A percentile compares a stretch with the other conserved stretches of the same genome.
Evolutionary conservation across 2,113 vertebrate species (phyloP).

Genomic region (Paramisgurnus dabryanus): DNA sequence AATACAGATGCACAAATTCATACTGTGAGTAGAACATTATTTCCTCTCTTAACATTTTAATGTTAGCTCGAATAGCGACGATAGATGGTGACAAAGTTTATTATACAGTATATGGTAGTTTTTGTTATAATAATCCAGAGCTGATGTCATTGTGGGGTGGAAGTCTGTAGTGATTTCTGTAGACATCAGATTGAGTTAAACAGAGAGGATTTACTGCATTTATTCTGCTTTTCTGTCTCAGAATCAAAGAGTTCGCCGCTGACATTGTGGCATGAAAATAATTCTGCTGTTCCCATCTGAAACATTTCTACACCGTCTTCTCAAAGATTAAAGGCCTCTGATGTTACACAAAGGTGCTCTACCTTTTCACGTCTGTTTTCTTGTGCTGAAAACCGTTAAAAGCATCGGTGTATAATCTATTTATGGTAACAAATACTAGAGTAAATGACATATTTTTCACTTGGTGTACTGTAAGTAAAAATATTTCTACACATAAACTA

Average conservation of each 20-base stretch:
- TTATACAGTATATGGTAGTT: no score
- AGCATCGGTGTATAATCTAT: no score
- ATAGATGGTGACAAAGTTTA: no score
- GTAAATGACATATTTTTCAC: no score
- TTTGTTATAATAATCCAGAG: no score
- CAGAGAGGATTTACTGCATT: not conserved
- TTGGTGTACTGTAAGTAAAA: no score
- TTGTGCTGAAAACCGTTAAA: not conserved
- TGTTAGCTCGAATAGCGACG: no score
- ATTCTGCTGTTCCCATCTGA: not conserved
- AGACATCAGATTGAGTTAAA: not conserved
- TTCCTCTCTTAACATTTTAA: no score
- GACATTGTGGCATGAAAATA: conserved; percentile 3
- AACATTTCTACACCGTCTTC: not conserved
- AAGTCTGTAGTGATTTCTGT: no score
- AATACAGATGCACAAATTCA: not conserved
- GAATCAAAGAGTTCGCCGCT: conserved; percentile 24
- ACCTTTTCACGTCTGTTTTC: not conserved
- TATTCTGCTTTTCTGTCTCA: conserved; percentile 9
- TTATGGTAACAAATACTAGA: no score
- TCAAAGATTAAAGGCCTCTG: conserved; percentile 41
- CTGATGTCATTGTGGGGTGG: no score
- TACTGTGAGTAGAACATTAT: not conserved
- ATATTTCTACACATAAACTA: no score
- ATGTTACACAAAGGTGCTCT: not conserved